phyloP scores from a whole-genome alignment of 2,113 vertebrate genomes.

The Neogobius melanostomus region DNA sequence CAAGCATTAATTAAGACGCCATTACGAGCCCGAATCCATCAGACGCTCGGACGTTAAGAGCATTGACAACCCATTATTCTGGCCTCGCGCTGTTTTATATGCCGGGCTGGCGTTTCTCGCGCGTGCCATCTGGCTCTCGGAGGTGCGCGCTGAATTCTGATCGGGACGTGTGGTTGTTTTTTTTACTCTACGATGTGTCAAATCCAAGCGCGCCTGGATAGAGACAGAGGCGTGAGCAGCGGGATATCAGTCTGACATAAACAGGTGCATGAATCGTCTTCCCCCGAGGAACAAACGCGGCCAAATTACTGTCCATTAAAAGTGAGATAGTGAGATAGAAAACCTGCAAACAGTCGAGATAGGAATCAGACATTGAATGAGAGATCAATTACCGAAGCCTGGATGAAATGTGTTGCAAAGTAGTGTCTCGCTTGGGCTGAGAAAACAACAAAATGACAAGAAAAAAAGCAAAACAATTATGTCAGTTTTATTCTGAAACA shows the following conservation, averaged over 20 bases:
- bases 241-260: slow-evolving; percentile 33
- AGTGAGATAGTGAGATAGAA: neutral
- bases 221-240: slow-evolving; percentile 10
- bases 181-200: slow-evolving; percentile 30
- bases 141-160: slow-evolving; percentile 56
- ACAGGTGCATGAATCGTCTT: slow-evolving; percentile 27
- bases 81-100: slow-evolving; percentile 37
- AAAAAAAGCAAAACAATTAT: too few species aligned
- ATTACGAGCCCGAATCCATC: slow-evolving; percentile 69
- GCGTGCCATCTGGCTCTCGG: slow-evolving; percentile 55
- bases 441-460: too few species aligned
- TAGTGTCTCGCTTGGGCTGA: neutral
- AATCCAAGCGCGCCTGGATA: slow-evolving; percentile 17
- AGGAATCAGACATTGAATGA: too few species aligned
- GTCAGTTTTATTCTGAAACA: too few species aligned
- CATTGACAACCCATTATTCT: slow-evolving; percentile 52
- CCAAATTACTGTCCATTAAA: slow-evolving; percentile 2
- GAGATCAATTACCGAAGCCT: too few species aligned
- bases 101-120: slow-evolving; percentile 14
- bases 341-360: too few species aligned
- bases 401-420: too few species aligned
- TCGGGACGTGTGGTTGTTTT: slow-evolving; percentile 32
- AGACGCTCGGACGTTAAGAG: slow-evolving; percentile 64
- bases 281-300: neutral
- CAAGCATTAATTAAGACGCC: slow-evolving; percentile 70